Base-by-base conservation (phyloP, 2,797 vertebrate genomes). In the Pteropus rufus region DNA sequence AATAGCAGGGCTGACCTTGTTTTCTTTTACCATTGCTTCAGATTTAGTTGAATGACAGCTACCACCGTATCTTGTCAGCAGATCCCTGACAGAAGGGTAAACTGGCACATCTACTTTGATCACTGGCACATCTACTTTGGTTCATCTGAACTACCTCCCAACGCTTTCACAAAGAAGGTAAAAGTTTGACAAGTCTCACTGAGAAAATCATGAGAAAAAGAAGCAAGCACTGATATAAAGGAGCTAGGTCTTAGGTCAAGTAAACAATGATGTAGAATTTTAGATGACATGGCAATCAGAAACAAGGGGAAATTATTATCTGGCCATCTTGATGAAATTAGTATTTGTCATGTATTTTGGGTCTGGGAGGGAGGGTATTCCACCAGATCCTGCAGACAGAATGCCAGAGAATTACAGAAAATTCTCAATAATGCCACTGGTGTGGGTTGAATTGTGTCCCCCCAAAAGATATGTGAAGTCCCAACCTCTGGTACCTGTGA, bases 41-140 rank as follows among this genome's bases (percentile, higher is more conserved):
- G 93, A 58, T 93, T 97, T 72, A 96, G 75, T 64, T 96, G 81
- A 96, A 12, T 95, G 67, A 97, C 76, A 96, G 60, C 31, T 84
- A 91, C 85, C 93, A 95, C 92, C 80, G 39, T 75, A 60, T 86
- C 95, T 97, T 97, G 79, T 54, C 93, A 90, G 44, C 39, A 95
- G 93, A 75, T 2, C 2, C 54, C 89, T 0, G 23, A 75, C n/a
- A 76, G 41, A 18, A 62, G 19, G 62, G 24, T 84, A 97, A 96
- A 96, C 0, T 72, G 79, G 31, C 26, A 7, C 75, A n/a, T 95
- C 82, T 95, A 62, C 26, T 83, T 62, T 16, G 89, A 89, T 96
- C 80, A 92, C 19, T 72, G 79, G 31, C 26, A 7, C 75, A n/a
- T 95, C 82, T 95, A 62, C 26, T 83, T 62, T 16, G 89, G 15